Conservation (phyloP, 1,140 invertebrate species). For the Calliphora vicina region DNA sequence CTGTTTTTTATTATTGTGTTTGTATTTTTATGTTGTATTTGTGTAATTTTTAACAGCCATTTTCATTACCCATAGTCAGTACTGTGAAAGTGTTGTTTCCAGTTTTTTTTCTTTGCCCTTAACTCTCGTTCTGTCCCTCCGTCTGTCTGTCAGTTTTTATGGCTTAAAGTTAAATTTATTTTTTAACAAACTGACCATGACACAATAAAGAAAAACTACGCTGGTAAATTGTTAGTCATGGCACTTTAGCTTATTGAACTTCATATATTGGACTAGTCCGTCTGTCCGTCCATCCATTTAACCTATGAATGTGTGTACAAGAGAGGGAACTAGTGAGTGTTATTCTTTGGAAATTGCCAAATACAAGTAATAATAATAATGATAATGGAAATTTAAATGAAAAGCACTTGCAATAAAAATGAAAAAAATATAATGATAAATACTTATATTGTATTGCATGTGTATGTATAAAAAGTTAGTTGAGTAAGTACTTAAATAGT, state of each 20-base stretch:
- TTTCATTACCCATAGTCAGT: not conserved
- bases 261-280: not conserved
- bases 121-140: not conserved
- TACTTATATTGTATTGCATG: too few species aligned
- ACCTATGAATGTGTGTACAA: not conserved
- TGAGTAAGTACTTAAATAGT: too few species aligned
- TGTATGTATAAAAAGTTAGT: too few species aligned
- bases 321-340: not conserved
- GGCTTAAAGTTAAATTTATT: not conserved
- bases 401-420: too few species aligned
- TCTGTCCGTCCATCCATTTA: not conserved
- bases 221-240: not conserved
- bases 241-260: not conserved
- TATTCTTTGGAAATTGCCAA: not conserved
- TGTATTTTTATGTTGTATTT: not conserved
- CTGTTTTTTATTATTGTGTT: not conserved
- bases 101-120: not conserved
- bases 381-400: too few species aligned
- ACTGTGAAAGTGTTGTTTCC: not conserved
- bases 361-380: too few species aligned
- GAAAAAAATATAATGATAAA: too few species aligned
- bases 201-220: not conserved
- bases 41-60: not conserved
- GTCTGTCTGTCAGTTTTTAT: not conserved
- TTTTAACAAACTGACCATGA: constrained; percentile 13